These are phyloP conservation scores for Drosophila yooni DNA, from an alignment of 2,888 invertebrate genomes.

Conservation along the genomic window DNA sequence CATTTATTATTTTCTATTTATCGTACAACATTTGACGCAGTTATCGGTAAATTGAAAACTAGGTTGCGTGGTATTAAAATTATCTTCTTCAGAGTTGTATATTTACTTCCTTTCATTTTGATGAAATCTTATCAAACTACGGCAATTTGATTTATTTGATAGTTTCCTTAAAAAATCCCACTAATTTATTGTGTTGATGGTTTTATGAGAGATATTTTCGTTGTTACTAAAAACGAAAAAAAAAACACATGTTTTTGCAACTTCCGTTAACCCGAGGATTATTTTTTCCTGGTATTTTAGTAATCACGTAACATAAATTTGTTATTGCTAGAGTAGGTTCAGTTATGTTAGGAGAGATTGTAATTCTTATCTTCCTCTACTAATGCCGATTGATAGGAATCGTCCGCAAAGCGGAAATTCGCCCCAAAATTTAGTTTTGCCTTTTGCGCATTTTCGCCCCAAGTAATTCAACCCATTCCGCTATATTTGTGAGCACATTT, in stretches of 20 bases:
- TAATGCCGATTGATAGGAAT: constrained; percentile 22
- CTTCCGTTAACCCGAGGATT: background rate
- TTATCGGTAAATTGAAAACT: background rate
- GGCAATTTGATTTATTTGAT: background rate
- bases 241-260: background rate
- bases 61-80: background rate
- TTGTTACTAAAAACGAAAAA: background rate
- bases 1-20: background rate
- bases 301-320: background rate
- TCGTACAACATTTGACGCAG: background rate
- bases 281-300: background rate
- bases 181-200: background rate
- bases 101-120: background rate
- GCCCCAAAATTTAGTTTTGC: constrained; percentile 16
- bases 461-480: constrained; percentile 15
- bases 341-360: background rate
- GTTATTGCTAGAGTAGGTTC: background rate
- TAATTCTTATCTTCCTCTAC: constrained; percentile 17
- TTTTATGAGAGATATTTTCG: background rate
- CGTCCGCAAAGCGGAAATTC: constrained; percentile 26
- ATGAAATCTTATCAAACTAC: background rate
- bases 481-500: constrained; percentile 2
- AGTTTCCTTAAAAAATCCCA: background rate
- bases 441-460: constrained; percentile 22
- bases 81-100: background rate